phyloP scores from a whole-genome alignment of 2,797 vertebrate genomes.

The Bradypodion ventrale region DNA sequence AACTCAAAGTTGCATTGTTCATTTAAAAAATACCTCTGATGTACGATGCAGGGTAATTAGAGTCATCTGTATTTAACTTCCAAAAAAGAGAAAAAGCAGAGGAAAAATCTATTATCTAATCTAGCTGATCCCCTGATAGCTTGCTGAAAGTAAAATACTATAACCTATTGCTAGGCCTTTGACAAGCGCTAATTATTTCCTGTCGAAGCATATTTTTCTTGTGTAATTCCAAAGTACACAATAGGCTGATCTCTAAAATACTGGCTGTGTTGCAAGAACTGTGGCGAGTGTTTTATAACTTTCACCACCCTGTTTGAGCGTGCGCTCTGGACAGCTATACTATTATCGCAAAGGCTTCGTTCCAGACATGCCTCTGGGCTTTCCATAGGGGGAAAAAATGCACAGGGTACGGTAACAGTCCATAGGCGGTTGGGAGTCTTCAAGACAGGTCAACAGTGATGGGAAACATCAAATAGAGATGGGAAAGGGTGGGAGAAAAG shows the following conservation, averaged over 20 bases:
- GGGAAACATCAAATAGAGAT: constrained; percentile 77
- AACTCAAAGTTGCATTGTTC: constrained; percentile 65
- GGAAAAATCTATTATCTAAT: constrained; percentile 77
- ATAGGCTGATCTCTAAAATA: constrained; percentile 67
- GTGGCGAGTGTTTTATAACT: constrained; percentile 79
- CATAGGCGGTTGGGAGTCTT: constrained; percentile 76
- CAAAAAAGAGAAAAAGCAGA: constrained; percentile 41
- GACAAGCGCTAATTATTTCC: constrained; percentile 87
- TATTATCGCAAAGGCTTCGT: constrained; percentile 64
- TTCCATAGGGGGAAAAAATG: constrained; percentile 74
- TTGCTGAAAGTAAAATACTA: constrained; percentile 82
- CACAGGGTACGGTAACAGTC: constrained; percentile 79
- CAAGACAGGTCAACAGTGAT: constrained; percentile 73
- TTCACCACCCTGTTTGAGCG: constrained; percentile 78
- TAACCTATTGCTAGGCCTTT: constrained; percentile 82
- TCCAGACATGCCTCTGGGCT: constrained; percentile 75
- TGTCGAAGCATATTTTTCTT: constrained; percentile 77
- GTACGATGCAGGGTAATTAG: constrained; percentile 72
- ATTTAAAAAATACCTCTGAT: constrained; percentile 67
- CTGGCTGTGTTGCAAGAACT: constrained; percentile 42
- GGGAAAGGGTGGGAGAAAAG: constrained; percentile 43
- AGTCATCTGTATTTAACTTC: constrained; percentile 77
- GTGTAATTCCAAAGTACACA: constrained; percentile 75
- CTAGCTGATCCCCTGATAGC: constrained; percentile 77
- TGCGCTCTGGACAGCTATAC: constrained; percentile 71